Evolutionary conservation across 2,888 invertebrate species (phyloP).

Genomic region (Syritta pipiens): DNA sequence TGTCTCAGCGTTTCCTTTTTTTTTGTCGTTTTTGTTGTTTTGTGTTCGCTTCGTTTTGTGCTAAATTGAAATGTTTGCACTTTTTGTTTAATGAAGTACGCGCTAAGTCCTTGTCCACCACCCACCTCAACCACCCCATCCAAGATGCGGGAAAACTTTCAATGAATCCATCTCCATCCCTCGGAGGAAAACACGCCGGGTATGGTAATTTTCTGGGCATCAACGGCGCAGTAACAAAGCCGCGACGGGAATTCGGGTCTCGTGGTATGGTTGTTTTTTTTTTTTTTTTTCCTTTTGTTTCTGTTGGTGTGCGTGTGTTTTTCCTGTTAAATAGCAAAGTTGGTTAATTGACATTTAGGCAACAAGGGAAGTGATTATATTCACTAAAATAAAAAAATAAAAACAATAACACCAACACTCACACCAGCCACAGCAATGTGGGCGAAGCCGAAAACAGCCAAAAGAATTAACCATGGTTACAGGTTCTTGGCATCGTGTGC

Average conservation of each 20-base stretch:
- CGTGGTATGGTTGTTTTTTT: slow-evolving; percentile 1
- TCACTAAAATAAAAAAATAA: background rate
- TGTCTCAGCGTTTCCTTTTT: too few species aligned
- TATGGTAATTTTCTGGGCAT: too few species aligned
- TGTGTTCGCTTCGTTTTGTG: background rate
- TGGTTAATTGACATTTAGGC: slow-evolving; percentile 18
- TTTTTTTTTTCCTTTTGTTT: too few species aligned
- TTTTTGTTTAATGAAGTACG: slow-evolving; percentile 18
- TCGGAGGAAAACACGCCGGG: too few species aligned
- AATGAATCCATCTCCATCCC: too few species aligned
- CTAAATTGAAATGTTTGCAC: slow-evolving; percentile 31
- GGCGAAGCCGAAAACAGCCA: background rate
- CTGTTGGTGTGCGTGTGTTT: too few species aligned
- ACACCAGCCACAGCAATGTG: background rate
- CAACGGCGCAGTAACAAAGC: too few species aligned
- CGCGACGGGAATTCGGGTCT: too few species aligned
- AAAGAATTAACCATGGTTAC: slow-evolving; percentile 21
- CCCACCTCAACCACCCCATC: too few species aligned
- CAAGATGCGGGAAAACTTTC: too few species aligned
- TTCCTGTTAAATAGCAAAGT: background rate
- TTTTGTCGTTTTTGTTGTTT: slow-evolving; percentile 4
- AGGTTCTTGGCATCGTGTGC: background rate
- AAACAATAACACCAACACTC: background rate
- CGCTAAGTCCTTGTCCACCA: background rate
- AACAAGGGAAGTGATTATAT: slow-evolving; percentile 6